Percentiles rank a stretch among this genome's conserved stretches.
Evolutionary conservation across 2,113 vertebrate species (phyloP).

Genomic region (Anguilla japonica): DNA sequence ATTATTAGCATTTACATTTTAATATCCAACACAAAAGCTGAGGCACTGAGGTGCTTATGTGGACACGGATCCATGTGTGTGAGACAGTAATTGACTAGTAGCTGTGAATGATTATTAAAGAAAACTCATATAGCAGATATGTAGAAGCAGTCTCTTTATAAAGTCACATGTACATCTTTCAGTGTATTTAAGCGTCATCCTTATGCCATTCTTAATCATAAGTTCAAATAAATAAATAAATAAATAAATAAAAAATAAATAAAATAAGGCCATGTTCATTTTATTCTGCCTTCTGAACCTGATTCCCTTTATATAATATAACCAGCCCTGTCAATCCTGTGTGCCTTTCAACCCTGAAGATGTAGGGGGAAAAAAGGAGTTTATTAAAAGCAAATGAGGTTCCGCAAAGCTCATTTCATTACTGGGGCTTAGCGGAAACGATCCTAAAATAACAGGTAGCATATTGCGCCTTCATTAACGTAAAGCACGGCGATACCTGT

Average conservation of each 20-base stretch:
- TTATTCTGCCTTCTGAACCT: not conserved
- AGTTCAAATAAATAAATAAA: not conserved
- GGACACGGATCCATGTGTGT: slow-evolving; percentile 7
- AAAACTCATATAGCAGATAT: slow-evolving; percentile 32
- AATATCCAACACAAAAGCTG: slow-evolving; percentile 38
- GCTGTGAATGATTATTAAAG: slow-evolving; percentile 38
- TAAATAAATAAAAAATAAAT: not conserved
- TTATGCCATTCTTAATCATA: no score
- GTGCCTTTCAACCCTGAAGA: not conserved
- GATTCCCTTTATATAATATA: not conserved
- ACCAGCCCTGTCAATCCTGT: not conserved
- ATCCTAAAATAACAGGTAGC: slow-evolving; percentile 75
- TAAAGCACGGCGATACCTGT: slow-evolving; percentile 52
- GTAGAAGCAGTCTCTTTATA: not conserved
- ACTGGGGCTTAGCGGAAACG: slow-evolving; percentile 69
- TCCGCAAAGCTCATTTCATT: slow-evolving; percentile 68
- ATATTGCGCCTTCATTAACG: slow-evolving; percentile 66
- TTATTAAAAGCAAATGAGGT: slow-evolving; percentile 72
- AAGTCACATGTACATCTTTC: not conserved
- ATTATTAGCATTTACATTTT: slow-evolving; percentile 39
- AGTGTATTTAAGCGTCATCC: not conserved
- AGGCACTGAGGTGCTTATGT: slow-evolving; percentile 24
- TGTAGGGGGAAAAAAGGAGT: slow-evolving; percentile 51
- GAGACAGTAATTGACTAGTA: slow-evolving; percentile 32
- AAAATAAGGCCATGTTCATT: not conserved